phyloP scores from a whole-genome alignment of 2,113 vertebrate genomes.

The Anhinga rufa region DNA sequence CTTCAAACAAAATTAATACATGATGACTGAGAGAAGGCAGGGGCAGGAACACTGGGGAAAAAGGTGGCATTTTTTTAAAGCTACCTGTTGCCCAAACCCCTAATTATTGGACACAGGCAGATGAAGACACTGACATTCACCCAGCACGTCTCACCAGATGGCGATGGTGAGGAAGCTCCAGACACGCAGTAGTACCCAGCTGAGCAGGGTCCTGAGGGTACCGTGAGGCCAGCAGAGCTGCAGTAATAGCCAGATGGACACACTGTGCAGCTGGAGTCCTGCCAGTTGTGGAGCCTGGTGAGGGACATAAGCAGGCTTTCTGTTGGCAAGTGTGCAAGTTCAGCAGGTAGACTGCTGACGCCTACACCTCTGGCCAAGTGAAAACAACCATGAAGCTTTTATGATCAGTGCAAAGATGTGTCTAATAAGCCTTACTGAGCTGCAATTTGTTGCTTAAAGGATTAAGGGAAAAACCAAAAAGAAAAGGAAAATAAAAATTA shows the following conservation, averaged over 20 bases:
- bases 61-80: not conserved
- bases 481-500: not conserved
- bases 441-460: not conserved
- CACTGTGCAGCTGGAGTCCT: slow-evolving; percentile 70
- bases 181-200: slow-evolving; percentile 84
- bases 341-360: not conserved
- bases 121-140: accelerated
- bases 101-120: not conserved
- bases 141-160: not conserved
- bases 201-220: slow-evolving; percentile 81
- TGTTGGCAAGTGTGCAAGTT: not conserved
- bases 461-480: not conserved
- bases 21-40: not conserved
- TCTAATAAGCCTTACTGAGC: not conserved
- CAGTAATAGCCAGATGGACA: slow-evolving; percentile 85
- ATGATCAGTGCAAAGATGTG: not conserved
- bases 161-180: slow-evolving; percentile 69
- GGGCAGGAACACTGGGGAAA: accelerated
- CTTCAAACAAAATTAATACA: not conserved
- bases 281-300: slow-evolving; percentile 74
- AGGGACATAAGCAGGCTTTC: not conserved
- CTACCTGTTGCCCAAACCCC: not conserved
- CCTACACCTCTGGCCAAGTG: not conserved
- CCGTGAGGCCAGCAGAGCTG: slow-evolving; percentile 71
- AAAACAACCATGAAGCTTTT: not conserved